Percentiles rank a stretch among this genome's conserved stretches.
These are phyloP conservation scores for Drosophila cognata DNA, from an alignment of 2,888 invertebrate species.

Conservation along the genomic window DNA sequence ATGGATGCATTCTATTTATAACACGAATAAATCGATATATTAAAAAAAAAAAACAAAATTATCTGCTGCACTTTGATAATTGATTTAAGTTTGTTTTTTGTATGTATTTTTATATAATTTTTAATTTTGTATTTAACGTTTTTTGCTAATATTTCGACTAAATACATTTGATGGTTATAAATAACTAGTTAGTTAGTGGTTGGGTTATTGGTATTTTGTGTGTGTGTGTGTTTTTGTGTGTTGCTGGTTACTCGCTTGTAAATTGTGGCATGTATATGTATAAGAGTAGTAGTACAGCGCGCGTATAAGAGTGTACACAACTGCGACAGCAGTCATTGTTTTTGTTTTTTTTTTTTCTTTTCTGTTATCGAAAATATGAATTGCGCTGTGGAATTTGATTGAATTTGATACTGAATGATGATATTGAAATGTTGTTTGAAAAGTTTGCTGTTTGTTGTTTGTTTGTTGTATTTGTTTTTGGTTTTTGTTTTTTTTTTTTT, in stretches of 20 bases:
- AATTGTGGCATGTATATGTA: conserved; percentile 50
- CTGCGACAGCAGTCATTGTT: conserved; percentile 24
- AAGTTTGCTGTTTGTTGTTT: conserved; percentile 51
- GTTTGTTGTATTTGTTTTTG: conserved; percentile 32
- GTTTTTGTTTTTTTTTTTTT: conserved; percentile 8
- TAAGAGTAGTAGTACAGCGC: conserved; percentile 53
- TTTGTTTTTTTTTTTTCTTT: conserved; percentile 10
- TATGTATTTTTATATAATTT: conserved; percentile 12
- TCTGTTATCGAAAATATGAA: conserved; percentile 39
- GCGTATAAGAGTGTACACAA: conserved; percentile 45
- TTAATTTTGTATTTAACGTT: conserved; percentile 22
- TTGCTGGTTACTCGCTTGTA: conserved; percentile 28
- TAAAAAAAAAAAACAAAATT: conserved; percentile 22
- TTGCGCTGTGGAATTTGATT: conserved; percentile 46
- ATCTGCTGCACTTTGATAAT: conserved; percentile 49
- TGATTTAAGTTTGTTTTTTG: conserved; percentile 3
- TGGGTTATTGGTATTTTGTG: conserved; percentile 22
- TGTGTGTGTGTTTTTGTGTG: conserved; percentile 26
- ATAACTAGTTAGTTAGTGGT: conserved; percentile 44
- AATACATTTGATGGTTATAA: conserved; percentile 52
- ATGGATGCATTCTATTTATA: conserved; percentile 58
- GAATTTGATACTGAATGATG: conserved; percentile 51
- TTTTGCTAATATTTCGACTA: conserved; percentile 52
- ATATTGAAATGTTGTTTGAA: conserved; percentile 54
- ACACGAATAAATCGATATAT: conserved; percentile 24